Base-by-base conservation (phyloP, 2,888 invertebrate species). In the Portevinia maculata region DNA sequence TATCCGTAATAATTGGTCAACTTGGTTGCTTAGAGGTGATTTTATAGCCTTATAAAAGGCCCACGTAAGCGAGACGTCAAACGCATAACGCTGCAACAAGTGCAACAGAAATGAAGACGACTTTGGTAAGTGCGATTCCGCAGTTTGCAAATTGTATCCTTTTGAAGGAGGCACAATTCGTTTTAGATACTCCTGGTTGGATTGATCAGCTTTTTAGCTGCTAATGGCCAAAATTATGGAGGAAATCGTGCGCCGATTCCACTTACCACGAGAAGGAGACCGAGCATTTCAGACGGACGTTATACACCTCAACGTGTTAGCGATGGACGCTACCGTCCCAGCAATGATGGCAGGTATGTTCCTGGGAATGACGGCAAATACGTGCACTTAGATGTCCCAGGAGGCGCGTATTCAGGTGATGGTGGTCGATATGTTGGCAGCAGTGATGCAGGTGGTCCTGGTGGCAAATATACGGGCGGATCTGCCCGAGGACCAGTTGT, bases 241-340 rank as follows among this genome's bases (percentile, higher is more conserved):
- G 89, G 90, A 55, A 93, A 93, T 86, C 91, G 89, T 6, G 39
- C 64, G 92, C 92, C 89, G 90, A 50, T 93, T 92, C 86, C 91
- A 88, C 28, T 75, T 17, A 28, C 67, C 8, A 81, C 70, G 2
- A 62, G 64, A 17, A 48, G 70, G n/a, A n/a, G 50, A 21, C 60
- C 46, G 60, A 86, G 39, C 17, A 30, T 57, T 4, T 24, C 37
- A 19, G 39, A 50, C 9, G 64, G 69, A 62, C 88, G 91, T 46
- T 90, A 91, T 48, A 91, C 91, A 2, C 53, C 79, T 34, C 41
- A 39, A 70, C 86, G 62, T 32, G 37, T 57, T n/a, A 75, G 86
- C 17, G 88, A 90, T 55, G 90, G 90, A 7, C 86, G 86, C 15
- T 91, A 91, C 85, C 84, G 88, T 48, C 86, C 87, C 0, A 84